Conservation (phyloP, 2,797 vertebrate species). For the Steatocranus sp. region DNA sequence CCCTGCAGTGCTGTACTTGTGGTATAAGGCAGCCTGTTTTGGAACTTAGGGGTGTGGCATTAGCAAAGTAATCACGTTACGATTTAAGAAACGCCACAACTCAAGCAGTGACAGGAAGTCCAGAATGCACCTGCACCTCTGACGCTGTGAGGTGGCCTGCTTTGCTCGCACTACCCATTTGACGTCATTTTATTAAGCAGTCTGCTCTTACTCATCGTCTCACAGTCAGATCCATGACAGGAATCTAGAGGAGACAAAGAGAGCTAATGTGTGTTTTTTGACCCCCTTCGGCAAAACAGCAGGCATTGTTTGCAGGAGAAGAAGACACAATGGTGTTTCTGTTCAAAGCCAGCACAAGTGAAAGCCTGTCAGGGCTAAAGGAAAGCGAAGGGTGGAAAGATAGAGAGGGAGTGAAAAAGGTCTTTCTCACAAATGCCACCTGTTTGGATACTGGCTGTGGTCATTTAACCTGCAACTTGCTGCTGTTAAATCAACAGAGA, state of each 20-base stretch:
- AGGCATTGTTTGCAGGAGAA: constrained; percentile 66
- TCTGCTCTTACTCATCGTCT: constrained; percentile 40
- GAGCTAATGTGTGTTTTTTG: constrained; percentile 64
- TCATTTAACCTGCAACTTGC: constrained; percentile 17
- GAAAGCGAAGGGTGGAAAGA: constrained; percentile 37
- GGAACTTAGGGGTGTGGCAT: not conserved
- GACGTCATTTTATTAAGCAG: constrained; percentile 18
- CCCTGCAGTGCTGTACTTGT: not conserved
- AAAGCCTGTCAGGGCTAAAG: constrained; percentile 58
- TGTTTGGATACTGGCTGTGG: constrained; percentile 23
- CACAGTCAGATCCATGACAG: constrained; percentile 61
- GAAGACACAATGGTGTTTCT: constrained; percentile 72
- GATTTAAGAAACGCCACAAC: not conserved
- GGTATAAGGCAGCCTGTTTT: not conserved
- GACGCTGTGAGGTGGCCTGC: not conserved
- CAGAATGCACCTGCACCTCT: not conserved
- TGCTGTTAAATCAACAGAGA: not conserved
- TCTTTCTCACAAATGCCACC: constrained; percentile 42
- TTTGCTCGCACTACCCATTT: not conserved
- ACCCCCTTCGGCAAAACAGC: constrained; percentile 57
- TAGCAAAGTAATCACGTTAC: not conserved
- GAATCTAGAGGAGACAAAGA: constrained; percentile 60
- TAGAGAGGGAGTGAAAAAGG: constrained; percentile 23
- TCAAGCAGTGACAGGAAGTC: not conserved
- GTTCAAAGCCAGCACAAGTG: constrained; percentile 64